Evolutionary conservation across 2,888 invertebrate species (phyloP).

Genomic region (Tipula lateralis): DNA sequence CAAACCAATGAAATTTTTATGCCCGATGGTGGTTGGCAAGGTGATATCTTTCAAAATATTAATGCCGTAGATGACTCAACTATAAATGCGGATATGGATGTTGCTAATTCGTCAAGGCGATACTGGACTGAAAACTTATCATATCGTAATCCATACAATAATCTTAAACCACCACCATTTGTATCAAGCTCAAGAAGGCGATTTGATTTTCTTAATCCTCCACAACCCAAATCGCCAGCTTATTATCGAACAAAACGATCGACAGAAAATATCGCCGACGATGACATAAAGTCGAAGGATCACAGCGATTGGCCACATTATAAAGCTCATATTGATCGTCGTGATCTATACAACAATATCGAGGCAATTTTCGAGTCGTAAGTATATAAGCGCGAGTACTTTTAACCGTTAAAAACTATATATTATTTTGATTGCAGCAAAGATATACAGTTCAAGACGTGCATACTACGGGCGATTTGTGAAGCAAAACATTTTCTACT

Average conservation of each 20-base stretch:
- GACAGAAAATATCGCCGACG: not conserved
- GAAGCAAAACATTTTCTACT: constrained; percentile 57
- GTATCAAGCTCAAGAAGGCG: not conserved
- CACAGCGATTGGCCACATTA: not conserved
- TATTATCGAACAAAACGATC: not conserved
- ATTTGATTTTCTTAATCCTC: not conserved
- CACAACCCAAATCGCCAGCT: not conserved
- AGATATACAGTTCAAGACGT: constrained; percentile 40
- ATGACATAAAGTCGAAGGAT: not conserved
- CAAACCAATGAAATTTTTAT: not conserved
- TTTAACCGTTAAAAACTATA: not conserved
- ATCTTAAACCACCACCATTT: not conserved
- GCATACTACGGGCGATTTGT: constrained; percentile 64
- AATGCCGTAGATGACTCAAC: not conserved
- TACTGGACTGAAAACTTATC: not conserved
- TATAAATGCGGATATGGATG: not conserved
- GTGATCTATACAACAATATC: not conserved
- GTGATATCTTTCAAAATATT: not conserved
- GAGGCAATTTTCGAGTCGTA: not conserved
- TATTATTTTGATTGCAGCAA: not conserved
- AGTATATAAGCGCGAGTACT: not conserved
- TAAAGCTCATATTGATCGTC: not conserved
- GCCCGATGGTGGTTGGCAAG: not conserved
- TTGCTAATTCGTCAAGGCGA: not conserved
- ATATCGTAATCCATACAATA: not conserved